Base-by-base conservation (phyloP, 2,113 vertebrate species). In the Cottus gobio region DNA sequence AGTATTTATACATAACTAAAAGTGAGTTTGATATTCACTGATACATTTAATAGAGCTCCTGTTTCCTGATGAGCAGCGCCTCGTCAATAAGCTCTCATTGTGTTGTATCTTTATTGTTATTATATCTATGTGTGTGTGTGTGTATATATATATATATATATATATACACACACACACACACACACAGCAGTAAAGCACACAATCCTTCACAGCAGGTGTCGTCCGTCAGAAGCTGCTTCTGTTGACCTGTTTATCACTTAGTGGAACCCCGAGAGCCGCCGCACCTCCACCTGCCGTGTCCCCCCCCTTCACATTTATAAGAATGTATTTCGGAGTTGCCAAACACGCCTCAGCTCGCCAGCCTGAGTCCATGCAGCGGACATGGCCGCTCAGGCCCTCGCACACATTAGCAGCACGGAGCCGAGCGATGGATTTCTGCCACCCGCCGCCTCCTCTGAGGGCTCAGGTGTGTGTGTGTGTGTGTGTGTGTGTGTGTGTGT, bases 361-460 rank as follows among this genome's bases (percentile, higher is more conserved):
- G 58, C 71, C 57, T 20, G 71, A 87, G 71, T 79, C 85, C 44
- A 82, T 77, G 80, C 30, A 7, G 69, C 68, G 30, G 83, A 84
- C 88, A 89, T 90, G 89, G 71, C 79, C 0, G 80, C 80, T 82
- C 75, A 86, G 79, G 79, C 66, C 72, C 85, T 80, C 62, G 20
- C 26, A 18, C 83, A 75, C 80, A 92, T 91, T 90, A 92, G 85
- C 82, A 60, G 69, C 85, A 75, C 66, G 76, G 56, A 74, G 81
- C 84, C n/a, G 42, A 71, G 87, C 76, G 71, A 88, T 87, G 85
- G 88, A 89, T 88, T 89, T 82, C 75, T 86, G 85, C 88, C 82
- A 67, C 96, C 96, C 95, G 94, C 95, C 94, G 85, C 69, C 79
- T 85, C 86, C 84, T 78, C 71, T 71, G 95, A 96, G 96, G 95